A percentile compares a stretch with the other conserved stretches of the same genome.
Conservation (phyloP, 2,113 vertebrate genomes). For the Coptodon rendalli region DNA sequence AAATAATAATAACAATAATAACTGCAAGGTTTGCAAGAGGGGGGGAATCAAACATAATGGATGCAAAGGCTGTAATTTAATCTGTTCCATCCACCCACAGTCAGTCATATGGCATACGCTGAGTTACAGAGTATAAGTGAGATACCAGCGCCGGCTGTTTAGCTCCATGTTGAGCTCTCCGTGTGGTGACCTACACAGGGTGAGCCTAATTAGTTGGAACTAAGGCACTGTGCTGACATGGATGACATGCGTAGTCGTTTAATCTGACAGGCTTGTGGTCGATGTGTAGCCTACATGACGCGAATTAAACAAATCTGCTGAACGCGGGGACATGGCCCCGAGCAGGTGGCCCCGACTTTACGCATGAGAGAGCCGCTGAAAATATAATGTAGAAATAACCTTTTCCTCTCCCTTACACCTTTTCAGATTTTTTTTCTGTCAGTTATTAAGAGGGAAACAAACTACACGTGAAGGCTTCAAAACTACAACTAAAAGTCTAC, state of each 20-base stretch:
- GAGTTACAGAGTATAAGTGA: neutral
- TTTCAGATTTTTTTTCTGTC: neutral
- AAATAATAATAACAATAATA: neutral
- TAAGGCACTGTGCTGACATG: slow-evolving; percentile 31
- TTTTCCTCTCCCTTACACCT: neutral
- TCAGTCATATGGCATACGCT: neutral
- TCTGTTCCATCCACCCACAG: neutral
- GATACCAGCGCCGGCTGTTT: neutral
- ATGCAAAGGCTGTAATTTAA: neutral
- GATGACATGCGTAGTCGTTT: slow-evolving; percentile 43
- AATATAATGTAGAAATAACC: neutral
- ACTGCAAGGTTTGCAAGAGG: neutral
- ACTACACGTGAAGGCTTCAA: neutral
- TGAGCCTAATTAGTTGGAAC: slow-evolving; percentile 56
- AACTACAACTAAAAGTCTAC: neutral
- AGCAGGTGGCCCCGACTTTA: neutral
- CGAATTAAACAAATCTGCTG: slow-evolving; percentile 43
- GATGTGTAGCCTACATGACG: slow-evolving; percentile 12
- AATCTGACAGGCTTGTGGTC: slow-evolving; percentile 45
- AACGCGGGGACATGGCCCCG: neutral
- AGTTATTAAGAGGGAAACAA: neutral
- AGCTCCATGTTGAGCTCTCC: neutral
- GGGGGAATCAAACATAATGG: neutral
- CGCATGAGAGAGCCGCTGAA: neutral
- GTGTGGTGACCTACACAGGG: slow-evolving; percentile 40